Percentiles rank a stretch among this genome's conserved stretches.
phyloP scores from a whole-genome alignment of 2,113 vertebrate species.

The Hippoglossus stenolepis region DNA sequence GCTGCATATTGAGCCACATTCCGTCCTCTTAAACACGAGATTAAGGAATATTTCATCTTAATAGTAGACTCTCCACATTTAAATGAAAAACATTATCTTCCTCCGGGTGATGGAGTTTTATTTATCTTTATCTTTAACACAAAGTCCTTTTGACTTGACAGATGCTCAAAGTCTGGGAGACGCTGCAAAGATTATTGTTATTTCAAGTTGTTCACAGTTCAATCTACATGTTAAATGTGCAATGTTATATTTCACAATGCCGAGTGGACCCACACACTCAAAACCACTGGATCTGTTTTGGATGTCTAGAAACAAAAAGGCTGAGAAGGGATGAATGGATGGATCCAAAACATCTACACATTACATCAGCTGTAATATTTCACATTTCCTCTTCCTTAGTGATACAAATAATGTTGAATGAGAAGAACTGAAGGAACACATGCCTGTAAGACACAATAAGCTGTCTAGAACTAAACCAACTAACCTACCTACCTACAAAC shows the following conservation, averaged over 20 bases:
- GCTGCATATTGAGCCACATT: neutral
- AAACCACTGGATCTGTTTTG: neutral
- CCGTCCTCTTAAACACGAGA: neutral
- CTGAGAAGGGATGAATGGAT: neutral
- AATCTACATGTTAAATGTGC: neutral
- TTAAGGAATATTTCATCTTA: conserved; percentile 13
- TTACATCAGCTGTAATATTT: conserved; percentile 21
- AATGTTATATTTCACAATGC: neutral
- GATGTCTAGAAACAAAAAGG: neutral
- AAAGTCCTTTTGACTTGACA: neutral
- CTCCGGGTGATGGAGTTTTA: neutral
- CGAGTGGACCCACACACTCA: neutral
- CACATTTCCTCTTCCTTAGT: neutral
- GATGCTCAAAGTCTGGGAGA: neutral
- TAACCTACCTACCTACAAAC: too few species aligned
- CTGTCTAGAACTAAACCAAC: neutral
- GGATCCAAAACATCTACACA: neutral
- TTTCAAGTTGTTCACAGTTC: neutral
- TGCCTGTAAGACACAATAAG: conserved; percentile 6
- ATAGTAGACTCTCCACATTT: neutral
- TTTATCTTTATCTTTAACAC: neutral
- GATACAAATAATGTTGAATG: conserved; percentile 31
- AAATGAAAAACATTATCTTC: conserved; percentile 18
- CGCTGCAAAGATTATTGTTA: neutral
- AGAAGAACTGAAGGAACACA: neutral